Evolutionary conservation across 2,888 invertebrate species (phyloP).

Genomic region (Polydrusus tereticollis): DNA sequence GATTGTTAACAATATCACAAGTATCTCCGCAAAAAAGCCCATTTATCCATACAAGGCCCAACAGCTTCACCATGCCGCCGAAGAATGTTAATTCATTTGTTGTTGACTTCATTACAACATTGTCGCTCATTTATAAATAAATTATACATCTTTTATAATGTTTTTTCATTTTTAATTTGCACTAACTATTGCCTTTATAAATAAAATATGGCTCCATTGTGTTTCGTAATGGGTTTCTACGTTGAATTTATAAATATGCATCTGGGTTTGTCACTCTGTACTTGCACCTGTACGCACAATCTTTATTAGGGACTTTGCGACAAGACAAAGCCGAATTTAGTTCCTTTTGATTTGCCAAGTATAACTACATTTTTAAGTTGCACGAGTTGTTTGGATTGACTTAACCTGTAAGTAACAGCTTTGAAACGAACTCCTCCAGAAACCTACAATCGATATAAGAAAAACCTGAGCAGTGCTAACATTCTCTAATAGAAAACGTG

Average conservation of each 20-base stretch:
- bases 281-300: conserved; percentile 20
- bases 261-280: conserved; percentile 40
- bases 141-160: conserved; percentile 40
- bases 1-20: background rate
- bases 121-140: conserved; percentile 14
- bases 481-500: background rate
- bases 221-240: conserved; percentile 42
- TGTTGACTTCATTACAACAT: conserved; percentile 41
- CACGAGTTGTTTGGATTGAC: no score
- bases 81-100: conserved; percentile 32
- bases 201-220: conserved; percentile 48
- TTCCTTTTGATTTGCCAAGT: no score
- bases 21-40: conserved; percentile 5
- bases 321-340: background rate
- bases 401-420: no score
- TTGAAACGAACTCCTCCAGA: no score
- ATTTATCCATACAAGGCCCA: conserved; percentile 13
- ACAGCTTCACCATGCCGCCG: background rate
- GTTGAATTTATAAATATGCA: conserved; percentile 49
- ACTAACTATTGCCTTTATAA: conserved; percentile 42
- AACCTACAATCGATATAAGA: no score
- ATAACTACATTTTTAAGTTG: no score
- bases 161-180: conserved; percentile 48
- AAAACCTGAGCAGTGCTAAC: background rate
- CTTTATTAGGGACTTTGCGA: background rate